phyloP scores from a whole-genome alignment of 2,888 invertebrate genomes.

The Pollenia amentaria region DNA sequence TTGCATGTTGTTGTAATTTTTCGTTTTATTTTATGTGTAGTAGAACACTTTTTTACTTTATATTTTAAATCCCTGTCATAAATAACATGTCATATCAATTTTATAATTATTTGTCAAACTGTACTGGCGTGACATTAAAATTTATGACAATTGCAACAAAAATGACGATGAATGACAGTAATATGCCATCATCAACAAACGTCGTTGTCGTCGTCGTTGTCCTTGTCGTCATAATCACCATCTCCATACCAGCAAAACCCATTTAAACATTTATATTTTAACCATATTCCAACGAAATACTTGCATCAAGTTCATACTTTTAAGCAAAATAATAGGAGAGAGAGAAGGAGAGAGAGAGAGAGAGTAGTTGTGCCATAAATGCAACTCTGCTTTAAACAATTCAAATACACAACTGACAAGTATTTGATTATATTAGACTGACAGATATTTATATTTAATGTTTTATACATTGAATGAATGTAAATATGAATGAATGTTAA shows the following conservation, averaged over 20 bases:
- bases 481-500: constrained; percentile 24
- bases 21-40: constrained; percentile 34
- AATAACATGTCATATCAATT: constrained; percentile 73
- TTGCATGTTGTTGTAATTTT: constrained; percentile 59
- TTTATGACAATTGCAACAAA: constrained; percentile 72
- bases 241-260: constrained; percentile 49
- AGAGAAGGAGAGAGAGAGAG: background rate
- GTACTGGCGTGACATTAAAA: constrained; percentile 72
- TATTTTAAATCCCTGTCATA: constrained; percentile 72
- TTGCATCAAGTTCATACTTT: constrained; percentile 3
- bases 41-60: constrained; percentile 25
- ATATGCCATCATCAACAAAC: constrained; percentile 71
- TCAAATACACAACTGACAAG: constrained; percentile 60
- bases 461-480: constrained; percentile 8
- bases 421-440: constrained; percentile 68
- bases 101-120: constrained; percentile 74
- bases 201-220: background rate
- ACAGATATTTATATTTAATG: constrained; percentile 55
- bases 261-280: constrained; percentile 63
- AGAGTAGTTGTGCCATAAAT: background rate
- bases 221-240: constrained; percentile 32
- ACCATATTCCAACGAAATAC: constrained; percentile 25
- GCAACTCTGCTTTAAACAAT: constrained; percentile 56
- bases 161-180: constrained; percentile 73
- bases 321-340: background rate